phyloP scores from a whole-genome alignment of 2,888 invertebrate genomes.

The Amiota minor region DNA sequence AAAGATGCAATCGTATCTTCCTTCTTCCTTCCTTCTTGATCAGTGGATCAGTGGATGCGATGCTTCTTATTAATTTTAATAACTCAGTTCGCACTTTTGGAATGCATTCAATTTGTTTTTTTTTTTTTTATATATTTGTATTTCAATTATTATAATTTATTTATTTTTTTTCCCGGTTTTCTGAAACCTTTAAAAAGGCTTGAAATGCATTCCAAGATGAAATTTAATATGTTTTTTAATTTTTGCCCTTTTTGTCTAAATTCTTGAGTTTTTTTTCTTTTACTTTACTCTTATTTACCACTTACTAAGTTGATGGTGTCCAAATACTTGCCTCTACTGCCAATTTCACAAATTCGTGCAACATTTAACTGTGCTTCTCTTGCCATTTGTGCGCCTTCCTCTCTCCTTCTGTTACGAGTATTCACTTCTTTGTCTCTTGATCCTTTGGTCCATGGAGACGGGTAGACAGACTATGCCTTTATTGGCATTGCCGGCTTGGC shows the following conservation, averaged over 20 bases:
- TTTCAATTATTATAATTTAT: not conserved
- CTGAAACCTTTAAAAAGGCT: not conserved
- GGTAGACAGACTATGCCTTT: too few species aligned
- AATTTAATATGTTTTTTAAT: conserved; percentile 60
- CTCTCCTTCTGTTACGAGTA: not conserved
- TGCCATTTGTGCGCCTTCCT: conserved; percentile 1
- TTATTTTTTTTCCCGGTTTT: not conserved
- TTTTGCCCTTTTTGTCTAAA: conserved; percentile 1
- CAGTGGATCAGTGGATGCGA: too few species aligned
- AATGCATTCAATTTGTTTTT: not conserved
- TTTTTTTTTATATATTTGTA: not conserved
- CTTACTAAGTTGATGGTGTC: conserved; percentile 14
- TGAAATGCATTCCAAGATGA: conserved; percentile 40
- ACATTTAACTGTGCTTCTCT: conserved; percentile 56
- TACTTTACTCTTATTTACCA: not conserved
- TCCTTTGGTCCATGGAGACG: too few species aligned
- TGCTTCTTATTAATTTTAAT: conserved; percentile 57
- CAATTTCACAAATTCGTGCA: conserved; percentile 65
- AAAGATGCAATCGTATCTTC: not conserved
- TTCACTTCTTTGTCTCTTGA: not conserved
- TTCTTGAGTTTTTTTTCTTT: not conserved
- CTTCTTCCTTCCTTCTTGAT: too few species aligned
- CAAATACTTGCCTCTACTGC: conserved; percentile 55
- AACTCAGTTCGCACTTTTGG: conserved; percentile 50
- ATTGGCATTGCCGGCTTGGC: conserved; percentile 3